These are phyloP conservation scores for Holcopasites calliopsidis DNA, from an alignment of 1,140 invertebrate genomes.

Conservation along the genomic window DNA sequence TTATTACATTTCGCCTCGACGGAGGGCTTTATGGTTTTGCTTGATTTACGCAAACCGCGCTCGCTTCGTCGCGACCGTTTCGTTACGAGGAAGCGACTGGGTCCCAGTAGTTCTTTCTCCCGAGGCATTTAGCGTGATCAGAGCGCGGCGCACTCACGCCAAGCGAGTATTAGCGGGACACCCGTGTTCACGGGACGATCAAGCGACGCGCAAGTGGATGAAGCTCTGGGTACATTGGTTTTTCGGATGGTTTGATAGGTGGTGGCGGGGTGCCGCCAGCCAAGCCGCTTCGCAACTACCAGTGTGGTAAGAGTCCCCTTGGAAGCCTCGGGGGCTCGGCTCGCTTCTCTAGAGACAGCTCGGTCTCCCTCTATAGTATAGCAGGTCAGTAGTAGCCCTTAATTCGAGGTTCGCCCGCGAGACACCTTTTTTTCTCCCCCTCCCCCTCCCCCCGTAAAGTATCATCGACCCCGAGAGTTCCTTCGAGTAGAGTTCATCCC, in stretches of 20 bases:
- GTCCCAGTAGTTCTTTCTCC: no score
- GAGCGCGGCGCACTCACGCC: slow-evolving; percentile 34
- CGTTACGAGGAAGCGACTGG: no score
- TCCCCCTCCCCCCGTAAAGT: no score
- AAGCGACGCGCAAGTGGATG: slow-evolving; percentile 29
- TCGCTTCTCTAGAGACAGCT: slow-evolving; percentile 78
- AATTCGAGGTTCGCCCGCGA: slow-evolving; percentile 42
- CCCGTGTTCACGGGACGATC: no score
- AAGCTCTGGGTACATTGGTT: slow-evolving; percentile 65
- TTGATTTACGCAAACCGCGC: background rate
- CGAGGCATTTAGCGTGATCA: no score
- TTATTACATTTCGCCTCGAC: no score
- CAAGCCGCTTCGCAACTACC: slow-evolving; percentile 78
- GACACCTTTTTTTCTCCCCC: slow-evolving; percentile 28
- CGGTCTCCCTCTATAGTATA: slow-evolving; percentile 81
- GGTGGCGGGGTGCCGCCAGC: slow-evolving; percentile 75
- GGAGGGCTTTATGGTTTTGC: no score
- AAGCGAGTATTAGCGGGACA: no score
- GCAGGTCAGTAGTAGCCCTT: slow-evolving; percentile 81
- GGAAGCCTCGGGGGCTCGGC: slow-evolving; percentile 76
- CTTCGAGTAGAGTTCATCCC: no score
- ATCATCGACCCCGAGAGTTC: no score
- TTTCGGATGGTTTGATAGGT: slow-evolving; percentile 75
- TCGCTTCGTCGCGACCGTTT: no score
- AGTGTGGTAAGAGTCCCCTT: slow-evolving; percentile 77